Percentiles rank a stretch among this genome's conserved stretches.
phyloP scores from a whole-genome alignment of 1,140 invertebrate species.

The Oncopodura yosiiana region DNA sequence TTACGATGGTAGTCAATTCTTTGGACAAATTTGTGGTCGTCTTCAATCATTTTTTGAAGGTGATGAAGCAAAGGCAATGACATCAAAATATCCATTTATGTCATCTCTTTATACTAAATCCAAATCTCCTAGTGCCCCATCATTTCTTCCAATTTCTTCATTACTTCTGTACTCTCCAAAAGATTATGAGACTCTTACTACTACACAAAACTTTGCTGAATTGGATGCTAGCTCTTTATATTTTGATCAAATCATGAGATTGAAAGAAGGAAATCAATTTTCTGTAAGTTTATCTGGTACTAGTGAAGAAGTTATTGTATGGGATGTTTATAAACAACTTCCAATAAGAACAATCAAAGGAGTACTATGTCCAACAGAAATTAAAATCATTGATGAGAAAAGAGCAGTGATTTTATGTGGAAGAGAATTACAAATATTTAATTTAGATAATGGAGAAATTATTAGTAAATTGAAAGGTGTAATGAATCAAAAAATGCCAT shows the following conservation, averaged over 20 bases:
- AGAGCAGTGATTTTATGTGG: conserved; percentile 68
- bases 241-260: conserved; percentile 48
- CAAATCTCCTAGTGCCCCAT: conserved; percentile 21
- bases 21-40: conserved; percentile 53
- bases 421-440: conserved; percentile 65
- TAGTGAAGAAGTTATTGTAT: conserved; percentile 65
- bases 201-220: conserved; percentile 23
- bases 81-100: conserved; percentile 36
- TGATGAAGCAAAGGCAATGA: conserved; percentile 38
- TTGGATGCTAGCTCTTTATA: conserved; percentile 15
- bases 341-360: conserved; percentile 57
- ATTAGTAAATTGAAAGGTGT: conserved; percentile 60
- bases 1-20: conserved; percentile 65
- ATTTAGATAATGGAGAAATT: conserved; percentile 62
- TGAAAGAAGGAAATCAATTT: conserved; percentile 51
- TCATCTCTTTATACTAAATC: conserved; percentile 22
- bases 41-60: conserved; percentile 37
- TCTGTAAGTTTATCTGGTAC: conserved; percentile 62
- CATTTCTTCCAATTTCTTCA: conserved; percentile 29
- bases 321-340: conserved; percentile 55
- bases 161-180: conserved; percentile 21
- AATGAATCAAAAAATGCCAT: conserved; percentile 88
- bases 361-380: conserved; percentile 56
- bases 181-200: conserved; percentile 6
- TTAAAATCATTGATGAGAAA: conserved; percentile 59